These are phyloP conservation scores for Venustaconcha ellipsiformis DNA, from an alignment of 1,140 invertebrate genomes.

Conservation along the genomic window DNA sequence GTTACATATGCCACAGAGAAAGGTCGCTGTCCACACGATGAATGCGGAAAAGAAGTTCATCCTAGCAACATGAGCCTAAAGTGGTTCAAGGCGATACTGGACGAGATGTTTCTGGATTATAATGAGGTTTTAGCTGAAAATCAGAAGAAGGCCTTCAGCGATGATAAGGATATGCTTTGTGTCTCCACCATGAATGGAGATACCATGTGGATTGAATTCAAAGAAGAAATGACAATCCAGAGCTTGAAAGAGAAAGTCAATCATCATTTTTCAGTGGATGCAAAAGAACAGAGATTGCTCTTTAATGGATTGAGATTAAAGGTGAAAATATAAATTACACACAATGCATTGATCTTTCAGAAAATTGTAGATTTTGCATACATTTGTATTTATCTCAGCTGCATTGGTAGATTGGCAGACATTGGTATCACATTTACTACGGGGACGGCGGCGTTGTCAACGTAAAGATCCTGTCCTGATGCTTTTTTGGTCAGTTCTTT, in stretches of 20 bases:
- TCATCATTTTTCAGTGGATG: neutral
- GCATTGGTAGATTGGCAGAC: too few species aligned
- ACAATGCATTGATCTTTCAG: too few species aligned
- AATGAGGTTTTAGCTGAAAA: conserved; percentile 6
- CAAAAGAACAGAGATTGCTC: conserved; percentile 25
- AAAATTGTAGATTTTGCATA: too few species aligned
- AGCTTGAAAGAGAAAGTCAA: conserved; percentile 25
- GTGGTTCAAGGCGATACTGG: conserved; percentile 14
- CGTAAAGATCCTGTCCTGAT: too few species aligned
- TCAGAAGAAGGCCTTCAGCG: neutral
- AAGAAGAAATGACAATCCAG: conserved; percentile 15
- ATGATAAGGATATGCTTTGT: neutral
- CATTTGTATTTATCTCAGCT: too few species aligned
- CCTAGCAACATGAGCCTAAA: conserved; percentile 4
- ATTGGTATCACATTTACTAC: too few species aligned
- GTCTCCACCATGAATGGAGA: conserved; percentile 31
- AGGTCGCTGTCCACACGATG: conserved; percentile 14
- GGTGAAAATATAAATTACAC: conserved; percentile 4
- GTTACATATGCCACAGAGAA: conserved; percentile 16
- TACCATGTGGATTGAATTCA: conserved; percentile 4
- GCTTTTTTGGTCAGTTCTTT: too few species aligned
- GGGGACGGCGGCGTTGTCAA: too few species aligned
- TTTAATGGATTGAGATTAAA: conserved; percentile 21
- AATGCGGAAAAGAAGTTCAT: conserved; percentile 7
- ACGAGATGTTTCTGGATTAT: conserved; percentile 23